Evolutionary conservation across 2,113 vertebrate genomes (phyloP), one percentile per base, ranked within the genome.

Genomic region (Pteronura brasiliensis): DNA sequence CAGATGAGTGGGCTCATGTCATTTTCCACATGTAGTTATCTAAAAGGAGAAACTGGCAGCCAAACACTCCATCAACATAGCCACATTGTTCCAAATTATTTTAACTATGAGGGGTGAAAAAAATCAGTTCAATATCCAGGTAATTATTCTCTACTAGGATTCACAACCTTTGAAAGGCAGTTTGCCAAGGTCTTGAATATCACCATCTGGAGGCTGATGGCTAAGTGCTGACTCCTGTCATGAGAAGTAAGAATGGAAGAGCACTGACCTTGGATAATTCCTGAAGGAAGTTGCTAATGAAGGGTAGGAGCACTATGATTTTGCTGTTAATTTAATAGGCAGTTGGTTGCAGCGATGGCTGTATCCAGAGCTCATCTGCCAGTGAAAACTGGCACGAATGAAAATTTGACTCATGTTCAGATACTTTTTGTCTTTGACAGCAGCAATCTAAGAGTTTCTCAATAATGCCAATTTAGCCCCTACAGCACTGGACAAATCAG

Each of bases 111-210:
- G 87, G 23, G 20, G 25, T 90, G 47, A 82, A 79, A 47, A 61
- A 88, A 76, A 81, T 79, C 34, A 80, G 76, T 71, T 93, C 87
- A 86, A 63, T 90, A 88, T 31, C 72, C 52, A 94, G 79, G 71
- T 92, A 80, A 92, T 96, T 93, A 93, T 83, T 97, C 76, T 96
- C 76, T 23, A 67, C 13, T 25, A 88, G 63, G 27, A 81, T 79
- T 97, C 52, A 81, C 52, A 57, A 67, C 55, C 72, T 95, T 81
- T 88, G 52, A 72, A 83, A 92, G 83, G 95, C 87, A 88, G 29
- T 23, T 67, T 95, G 93, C 92, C 95, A 94, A 82, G 39, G 65
- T 85, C 84, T 27, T 36, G 17, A 42, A 29, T 14, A 39, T 65
- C 36, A 52, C 76, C 96, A 87, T 90, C 91, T 96, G 96, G 94